Base-by-base conservation (phyloP, 2,888 invertebrate species). In the Campoletis raptor region DNA sequence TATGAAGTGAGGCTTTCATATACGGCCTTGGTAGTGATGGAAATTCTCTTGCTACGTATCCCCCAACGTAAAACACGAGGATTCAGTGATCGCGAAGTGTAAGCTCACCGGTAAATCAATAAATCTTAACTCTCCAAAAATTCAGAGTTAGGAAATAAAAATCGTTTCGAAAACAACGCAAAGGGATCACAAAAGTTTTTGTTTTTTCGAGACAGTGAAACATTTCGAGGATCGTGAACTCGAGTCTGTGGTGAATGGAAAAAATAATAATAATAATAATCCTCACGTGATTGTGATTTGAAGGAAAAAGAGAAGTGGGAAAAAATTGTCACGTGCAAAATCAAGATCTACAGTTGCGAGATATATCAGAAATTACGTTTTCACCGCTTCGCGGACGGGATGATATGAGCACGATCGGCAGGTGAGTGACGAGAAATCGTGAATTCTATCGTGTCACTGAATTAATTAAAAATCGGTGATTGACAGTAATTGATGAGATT, bases 401-500 rank as follows among this genome's bases (percentile, higher is more conserved):
- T 94, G 93, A 93, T 92, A 94, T 94, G 94, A 94, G 93, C 93
- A 92, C 94, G 91, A 91, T 93, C 91, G 92, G 92, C 92, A 94
- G 94, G 94, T 94, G 94, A 94, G 94, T 93, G 83, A 83, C 42
- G 69, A 73, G 78, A n/a, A 67, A 48, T 78, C 54, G 24, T 42
- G n/a, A 54, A 54, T 79, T 21, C 24, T 36, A 10, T 6, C 36
- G 10, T 10, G 2, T 57, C 24, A 30, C 12, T 48, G 18, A 9
- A 48, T 37, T 6, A 77, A 61, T n/a, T 6, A 37, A 10, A 77
- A 18, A 24, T 45, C 3, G 4, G 15, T 21, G 9, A 40, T 67
- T 21, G 40, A 69, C 61, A 30, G 30, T 15, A 30, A 0, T 30
- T 61, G 7, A 37, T n/a, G 52, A 37, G 12, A 18, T 70, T 18